phyloP scores from a whole-genome alignment of 2,888 invertebrate genomes.

The Drosophila macrospina region DNA sequence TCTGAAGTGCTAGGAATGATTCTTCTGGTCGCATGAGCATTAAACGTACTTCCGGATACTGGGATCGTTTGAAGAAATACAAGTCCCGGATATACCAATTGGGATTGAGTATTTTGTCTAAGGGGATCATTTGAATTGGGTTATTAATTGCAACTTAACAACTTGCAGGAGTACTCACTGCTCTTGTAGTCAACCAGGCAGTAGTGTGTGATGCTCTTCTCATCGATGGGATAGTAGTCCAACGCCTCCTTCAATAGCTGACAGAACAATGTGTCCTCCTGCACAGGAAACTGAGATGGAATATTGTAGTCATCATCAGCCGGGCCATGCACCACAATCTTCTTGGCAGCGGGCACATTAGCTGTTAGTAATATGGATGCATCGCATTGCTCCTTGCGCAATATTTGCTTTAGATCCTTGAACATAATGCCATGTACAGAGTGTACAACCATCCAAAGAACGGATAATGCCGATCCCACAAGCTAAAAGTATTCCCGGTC shows the following conservation, averaged over 20 bases:
- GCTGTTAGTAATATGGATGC: constrained; percentile 98
- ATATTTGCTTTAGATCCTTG: constrained; percentile 99
- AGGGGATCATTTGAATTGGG: background rate
- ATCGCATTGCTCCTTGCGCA: constrained; percentile 99
- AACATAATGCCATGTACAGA: constrained; percentile 99
- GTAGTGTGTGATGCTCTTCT: constrained; percentile 94
- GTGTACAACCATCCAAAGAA: constrained; percentile 99
- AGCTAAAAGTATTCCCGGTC: constrained; percentile 85
- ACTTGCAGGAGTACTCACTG: constrained; percentile 88
- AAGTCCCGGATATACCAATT: constrained; percentile 97
- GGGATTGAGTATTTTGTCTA: constrained; percentile 98
- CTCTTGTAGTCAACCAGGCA: constrained; percentile 99
- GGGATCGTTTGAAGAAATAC: constrained; percentile 97
- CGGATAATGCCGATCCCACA: constrained; percentile 96
- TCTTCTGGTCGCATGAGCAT: constrained; percentile 96
- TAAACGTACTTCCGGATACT: constrained; percentile 98
- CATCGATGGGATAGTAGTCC: constrained; percentile 98
- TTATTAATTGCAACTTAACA: background rate
- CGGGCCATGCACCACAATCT: constrained; percentile 98
- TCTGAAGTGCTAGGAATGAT: constrained; percentile 95
- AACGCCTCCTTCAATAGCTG: constrained; percentile 97
- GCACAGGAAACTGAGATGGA: constrained; percentile 99
- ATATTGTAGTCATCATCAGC: constrained; percentile 94
- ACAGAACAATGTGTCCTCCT: constrained; percentile 98
- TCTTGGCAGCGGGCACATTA: constrained; percentile 99